Conservation (phyloP, 2,113 vertebrate genomes). For the Tyto alba region DNA sequence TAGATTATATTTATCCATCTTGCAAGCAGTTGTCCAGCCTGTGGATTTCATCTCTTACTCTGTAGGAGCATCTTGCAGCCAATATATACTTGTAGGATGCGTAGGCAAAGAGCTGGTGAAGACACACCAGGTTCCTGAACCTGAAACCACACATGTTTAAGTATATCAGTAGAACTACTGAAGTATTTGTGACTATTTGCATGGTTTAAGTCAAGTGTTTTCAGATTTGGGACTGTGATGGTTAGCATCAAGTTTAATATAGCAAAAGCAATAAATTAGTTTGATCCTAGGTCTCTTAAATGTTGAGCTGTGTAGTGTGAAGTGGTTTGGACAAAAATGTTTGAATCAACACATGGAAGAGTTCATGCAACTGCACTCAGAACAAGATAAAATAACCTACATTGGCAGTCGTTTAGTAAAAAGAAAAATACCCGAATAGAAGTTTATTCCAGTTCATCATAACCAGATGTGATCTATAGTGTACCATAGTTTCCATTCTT, state of each 20-base stretch:
- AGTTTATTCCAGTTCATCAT: neutral
- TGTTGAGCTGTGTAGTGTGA: neutral
- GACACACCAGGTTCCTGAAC: neutral
- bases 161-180: neutral
- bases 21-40: neutral
- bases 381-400: neutral
- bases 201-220: neutral
- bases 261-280: neutral
- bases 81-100: neutral
- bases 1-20: neutral
- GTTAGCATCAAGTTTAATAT: neutral
- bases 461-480: neutral
- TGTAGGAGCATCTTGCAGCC: neutral
- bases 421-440: neutral
- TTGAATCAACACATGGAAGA: neutral
- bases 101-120: neutral
- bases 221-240: neutral
- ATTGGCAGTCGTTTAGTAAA: neutral
- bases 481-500: neutral
- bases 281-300: neutral
- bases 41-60: neutral
- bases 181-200: neutral
- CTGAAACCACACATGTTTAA: neutral
- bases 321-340: neutral
- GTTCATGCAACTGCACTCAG: neutral